phyloP scores from a whole-genome alignment of 2,113 vertebrate genomes.

The Caranx ignobilis region DNA sequence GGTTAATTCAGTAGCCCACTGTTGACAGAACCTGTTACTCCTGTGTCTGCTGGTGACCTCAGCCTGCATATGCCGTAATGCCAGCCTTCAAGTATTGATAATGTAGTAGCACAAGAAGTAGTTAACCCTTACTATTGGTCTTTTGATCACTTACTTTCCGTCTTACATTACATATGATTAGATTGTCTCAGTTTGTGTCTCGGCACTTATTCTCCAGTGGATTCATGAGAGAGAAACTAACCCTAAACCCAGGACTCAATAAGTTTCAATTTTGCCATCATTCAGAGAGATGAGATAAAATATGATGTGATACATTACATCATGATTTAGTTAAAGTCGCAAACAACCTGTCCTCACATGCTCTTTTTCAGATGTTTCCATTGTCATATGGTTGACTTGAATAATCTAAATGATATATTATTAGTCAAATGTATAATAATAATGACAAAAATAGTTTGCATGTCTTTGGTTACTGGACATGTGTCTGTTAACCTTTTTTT shows the following conservation, averaged over 20 bases:
- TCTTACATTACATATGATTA: constrained; percentile 32
- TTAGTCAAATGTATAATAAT: too few species aligned
- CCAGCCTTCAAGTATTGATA: not conserved
- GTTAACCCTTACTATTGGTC: constrained; percentile 7
- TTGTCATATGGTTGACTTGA: not conserved
- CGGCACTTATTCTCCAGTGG: constrained; percentile 31
- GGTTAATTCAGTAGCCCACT: constrained; percentile 62
- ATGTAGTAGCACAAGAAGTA: constrained; percentile 7
- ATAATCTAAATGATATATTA: too few species aligned
- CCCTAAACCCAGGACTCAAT: constrained; percentile 41
- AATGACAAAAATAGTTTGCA: too few species aligned
- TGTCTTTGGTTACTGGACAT: constrained; percentile 1
- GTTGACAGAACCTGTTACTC: constrained; percentile 62
- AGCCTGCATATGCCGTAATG: constrained; percentile 32
- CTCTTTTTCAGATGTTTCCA: constrained; percentile 32
- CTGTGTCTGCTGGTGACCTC: constrained; percentile 27
- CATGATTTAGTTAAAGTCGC: constrained; percentile 46
- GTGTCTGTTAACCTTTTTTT: constrained; percentile 15
- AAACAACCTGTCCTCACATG: constrained; percentile 11
- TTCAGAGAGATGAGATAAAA: constrained; percentile 48
- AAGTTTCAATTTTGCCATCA: constrained; percentile 38
- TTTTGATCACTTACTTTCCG: constrained; percentile 9
- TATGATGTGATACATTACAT: constrained; percentile 50
- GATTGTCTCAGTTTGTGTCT: constrained; percentile 40
- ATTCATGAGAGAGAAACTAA: constrained; percentile 32